These are phyloP conservation scores for Cathartes aura DNA, from an alignment of 2,113 vertebrate genomes.

Conservation along the genomic window DNA sequence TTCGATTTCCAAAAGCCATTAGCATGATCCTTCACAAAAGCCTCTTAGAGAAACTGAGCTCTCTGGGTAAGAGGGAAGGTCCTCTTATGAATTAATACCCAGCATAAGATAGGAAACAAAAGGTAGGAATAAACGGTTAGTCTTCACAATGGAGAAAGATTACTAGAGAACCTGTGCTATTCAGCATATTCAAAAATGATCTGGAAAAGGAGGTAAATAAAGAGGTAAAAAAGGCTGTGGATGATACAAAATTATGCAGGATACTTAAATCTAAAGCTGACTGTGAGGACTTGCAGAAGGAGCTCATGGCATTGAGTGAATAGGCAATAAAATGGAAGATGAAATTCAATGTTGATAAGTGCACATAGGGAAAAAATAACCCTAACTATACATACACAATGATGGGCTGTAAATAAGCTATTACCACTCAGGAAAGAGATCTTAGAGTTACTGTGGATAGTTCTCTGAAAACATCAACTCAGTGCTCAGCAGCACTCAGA, in stretches of 20 bases:
- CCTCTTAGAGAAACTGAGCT: neutral
- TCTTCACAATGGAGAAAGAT: neutral
- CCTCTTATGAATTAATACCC: neutral
- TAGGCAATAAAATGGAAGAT: conserved; percentile 44
- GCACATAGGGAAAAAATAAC: neutral
- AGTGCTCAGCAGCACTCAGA: neutral
- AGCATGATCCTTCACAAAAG: neutral
- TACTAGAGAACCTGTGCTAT: neutral
- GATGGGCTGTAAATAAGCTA: conserved; percentile 29
- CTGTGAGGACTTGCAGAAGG: neutral
- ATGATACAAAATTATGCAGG: neutral
- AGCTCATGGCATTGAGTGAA: neutral
- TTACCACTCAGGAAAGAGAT: conserved; percentile 19
- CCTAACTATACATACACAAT: neutral
- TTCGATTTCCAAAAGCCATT: neutral
- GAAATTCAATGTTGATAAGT: conserved; percentile 33
- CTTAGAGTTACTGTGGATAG: neutral
- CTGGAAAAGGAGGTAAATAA: conserved; percentile 1
- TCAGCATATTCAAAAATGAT: neutral
- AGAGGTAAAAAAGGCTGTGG: neutral
- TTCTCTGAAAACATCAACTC: conserved; percentile 10
- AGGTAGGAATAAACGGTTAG: neutral
- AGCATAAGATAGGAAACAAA: neutral
- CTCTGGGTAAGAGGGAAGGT: neutral
- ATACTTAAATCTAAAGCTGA: neutral